phyloP scores from a whole-genome alignment of 1,140 invertebrate species.

The Pemphigus obesinymphae region DNA sequence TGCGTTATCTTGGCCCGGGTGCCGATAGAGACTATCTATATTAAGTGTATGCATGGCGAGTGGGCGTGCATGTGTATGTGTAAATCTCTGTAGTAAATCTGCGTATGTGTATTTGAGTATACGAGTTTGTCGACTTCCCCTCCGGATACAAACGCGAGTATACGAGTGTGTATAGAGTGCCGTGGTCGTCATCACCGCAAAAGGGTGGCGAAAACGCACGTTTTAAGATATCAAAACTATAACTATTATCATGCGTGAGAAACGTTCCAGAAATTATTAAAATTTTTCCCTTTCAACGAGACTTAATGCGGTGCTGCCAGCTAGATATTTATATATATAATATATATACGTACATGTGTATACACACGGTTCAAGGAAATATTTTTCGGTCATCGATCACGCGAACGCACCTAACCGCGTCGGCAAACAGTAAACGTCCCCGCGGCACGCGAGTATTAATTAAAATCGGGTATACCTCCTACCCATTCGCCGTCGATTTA shows the following conservation, averaged over 20 bases:
- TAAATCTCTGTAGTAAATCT: no score
- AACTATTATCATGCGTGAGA: background rate
- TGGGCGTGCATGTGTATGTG: background rate
- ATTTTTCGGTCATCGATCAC: slow-evolving; percentile 22
- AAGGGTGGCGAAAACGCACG: background rate
- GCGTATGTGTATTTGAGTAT: no score
- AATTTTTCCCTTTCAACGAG: no score
- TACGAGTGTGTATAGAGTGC: no score
- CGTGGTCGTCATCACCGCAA: no score
- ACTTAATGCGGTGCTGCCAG: no score
- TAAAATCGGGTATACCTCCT: no score
- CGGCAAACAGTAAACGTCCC: background rate
- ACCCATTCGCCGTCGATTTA: no score
- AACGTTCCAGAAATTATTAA: background rate
- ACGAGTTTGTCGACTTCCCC: background rate
- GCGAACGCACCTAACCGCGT: background rate
- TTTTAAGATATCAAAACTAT: background rate
- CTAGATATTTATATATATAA: background rate
- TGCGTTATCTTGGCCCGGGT: background rate
- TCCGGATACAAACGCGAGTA: no score
- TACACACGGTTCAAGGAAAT: background rate
- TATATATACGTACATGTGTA: background rate
- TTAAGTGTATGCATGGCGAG: background rate
- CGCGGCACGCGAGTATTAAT: background rate
- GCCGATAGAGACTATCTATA: background rate